Evolutionary conservation across 2,113 vertebrate genomes (phyloP).

Genomic region (Rhinogobius similis): DNA sequence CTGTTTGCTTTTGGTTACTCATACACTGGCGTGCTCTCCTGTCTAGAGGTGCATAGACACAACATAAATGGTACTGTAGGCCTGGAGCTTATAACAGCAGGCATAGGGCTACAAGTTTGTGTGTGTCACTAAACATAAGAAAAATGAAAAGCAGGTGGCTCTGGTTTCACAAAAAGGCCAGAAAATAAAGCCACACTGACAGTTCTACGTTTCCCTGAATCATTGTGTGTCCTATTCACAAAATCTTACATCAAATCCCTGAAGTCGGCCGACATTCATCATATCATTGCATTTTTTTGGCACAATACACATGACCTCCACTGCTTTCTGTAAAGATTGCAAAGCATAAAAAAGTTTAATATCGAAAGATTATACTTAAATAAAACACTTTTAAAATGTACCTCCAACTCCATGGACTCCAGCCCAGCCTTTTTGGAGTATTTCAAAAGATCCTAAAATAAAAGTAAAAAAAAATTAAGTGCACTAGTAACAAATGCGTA

Average conservation of each 20-base stretch:
- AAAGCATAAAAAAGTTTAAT: not conserved
- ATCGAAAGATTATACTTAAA: not conserved
- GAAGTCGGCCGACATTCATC: conserved; percentile 97
- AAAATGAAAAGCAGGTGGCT: too few relatives aligned
- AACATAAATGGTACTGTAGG: too few relatives aligned
- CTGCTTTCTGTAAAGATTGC: conserved; percentile 84
- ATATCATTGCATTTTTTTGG: conserved; percentile 98
- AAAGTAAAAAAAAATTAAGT: conserved; percentile 13
- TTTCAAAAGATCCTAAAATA: conserved; percentile 90
- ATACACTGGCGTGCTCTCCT: too few relatives aligned
- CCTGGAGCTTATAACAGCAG: too few relatives aligned
- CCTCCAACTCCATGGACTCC: conserved; percentile 92
- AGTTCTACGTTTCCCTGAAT: too few relatives aligned
- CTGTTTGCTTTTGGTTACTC: too few relatives aligned
- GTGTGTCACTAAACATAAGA: too few relatives aligned
- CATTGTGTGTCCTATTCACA: not conserved
- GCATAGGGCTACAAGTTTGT: too few relatives aligned
- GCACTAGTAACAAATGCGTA: too few relatives aligned
- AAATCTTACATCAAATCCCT: conserved; percentile 93
- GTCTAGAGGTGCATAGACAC: too few relatives aligned
- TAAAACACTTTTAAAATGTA: conserved; percentile 47
- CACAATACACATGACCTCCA: conserved; percentile 97
- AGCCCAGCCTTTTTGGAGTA: conserved; percentile 93
- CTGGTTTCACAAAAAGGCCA: too few relatives aligned
- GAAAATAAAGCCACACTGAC: too few relatives aligned